Conservation (phyloP, 2,113 vertebrate genomes). For the Aix galericulata region DNA sequence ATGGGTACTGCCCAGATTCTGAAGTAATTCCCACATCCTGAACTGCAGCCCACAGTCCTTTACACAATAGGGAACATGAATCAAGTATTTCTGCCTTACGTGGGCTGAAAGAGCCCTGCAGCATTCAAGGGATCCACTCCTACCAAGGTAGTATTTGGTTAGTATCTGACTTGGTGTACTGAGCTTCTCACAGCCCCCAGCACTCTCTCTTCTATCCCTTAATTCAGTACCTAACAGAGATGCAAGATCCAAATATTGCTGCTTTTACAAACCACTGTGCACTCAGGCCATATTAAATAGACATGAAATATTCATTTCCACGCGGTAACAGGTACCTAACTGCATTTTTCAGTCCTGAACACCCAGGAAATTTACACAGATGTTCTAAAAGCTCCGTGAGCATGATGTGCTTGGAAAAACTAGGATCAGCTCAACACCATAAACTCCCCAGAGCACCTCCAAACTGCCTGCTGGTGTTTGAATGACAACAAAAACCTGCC, state of each 20-base stretch:
- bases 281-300: background rate
- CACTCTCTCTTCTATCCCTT: background rate
- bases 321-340: background rate
- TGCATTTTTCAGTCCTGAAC: background rate
- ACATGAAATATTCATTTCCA: background rate
- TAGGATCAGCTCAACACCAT: background rate
- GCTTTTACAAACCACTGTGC: background rate
- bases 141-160: background rate
- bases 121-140: background rate
- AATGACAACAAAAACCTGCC: conserved; percentile 21
- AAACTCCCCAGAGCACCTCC: conserved; percentile 29
- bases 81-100: background rate
- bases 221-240: background rate
- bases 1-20: background rate
- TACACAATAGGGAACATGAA: background rate
- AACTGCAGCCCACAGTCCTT: background rate
- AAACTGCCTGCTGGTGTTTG: background rate
- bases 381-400: conserved; percentile 5
- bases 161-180: background rate
- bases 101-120: background rate
- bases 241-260: background rate
- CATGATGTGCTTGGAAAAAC: background rate
- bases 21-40: background rate
- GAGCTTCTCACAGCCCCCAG: background rate
- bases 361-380: conserved; percentile 35